Conservation (phyloP, 2,888 invertebrate species). For the Pristionchus entomophagus region DNA sequence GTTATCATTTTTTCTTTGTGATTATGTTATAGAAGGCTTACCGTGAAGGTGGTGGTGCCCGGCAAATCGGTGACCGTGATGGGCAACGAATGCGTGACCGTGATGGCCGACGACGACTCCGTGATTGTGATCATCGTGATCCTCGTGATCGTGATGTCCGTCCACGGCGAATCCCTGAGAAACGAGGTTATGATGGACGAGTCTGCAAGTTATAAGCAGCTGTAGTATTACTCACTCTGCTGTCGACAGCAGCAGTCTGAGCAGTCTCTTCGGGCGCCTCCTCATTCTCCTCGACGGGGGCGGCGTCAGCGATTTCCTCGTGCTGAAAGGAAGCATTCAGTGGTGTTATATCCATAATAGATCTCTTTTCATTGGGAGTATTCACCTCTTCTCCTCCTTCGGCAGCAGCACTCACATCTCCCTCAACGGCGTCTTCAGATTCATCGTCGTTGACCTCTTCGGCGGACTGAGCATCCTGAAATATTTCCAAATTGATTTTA, state of each 20-base stretch:
- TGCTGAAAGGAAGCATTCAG: no score
- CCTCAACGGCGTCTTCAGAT: neutral
- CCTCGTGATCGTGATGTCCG: constrained; percentile 4
- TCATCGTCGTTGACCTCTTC: neutral
- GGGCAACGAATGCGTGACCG: neutral
- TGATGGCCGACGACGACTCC: neutral
- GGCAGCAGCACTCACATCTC: neutral
- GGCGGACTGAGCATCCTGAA: neutral
- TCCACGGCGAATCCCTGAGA: neutral
- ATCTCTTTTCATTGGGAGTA: no score
- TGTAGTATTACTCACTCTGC: neutral
- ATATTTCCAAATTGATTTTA: no score
- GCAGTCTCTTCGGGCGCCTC: no score
- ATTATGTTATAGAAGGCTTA: neutral
- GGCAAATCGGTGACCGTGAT: neutral
- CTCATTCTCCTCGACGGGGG: no score
- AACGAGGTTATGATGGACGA: neutral
- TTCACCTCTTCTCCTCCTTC: no score
- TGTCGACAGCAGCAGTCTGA: no score
- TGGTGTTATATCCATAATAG: no score
- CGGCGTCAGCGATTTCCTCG: no score
- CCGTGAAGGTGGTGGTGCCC: neutral
- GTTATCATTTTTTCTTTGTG: neutral
- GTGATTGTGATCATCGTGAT: neutral
- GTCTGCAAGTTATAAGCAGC: neutral